Evolutionary conservation across 1,140 invertebrate species (phyloP).

Genomic region (Linepithema humile): DNA sequence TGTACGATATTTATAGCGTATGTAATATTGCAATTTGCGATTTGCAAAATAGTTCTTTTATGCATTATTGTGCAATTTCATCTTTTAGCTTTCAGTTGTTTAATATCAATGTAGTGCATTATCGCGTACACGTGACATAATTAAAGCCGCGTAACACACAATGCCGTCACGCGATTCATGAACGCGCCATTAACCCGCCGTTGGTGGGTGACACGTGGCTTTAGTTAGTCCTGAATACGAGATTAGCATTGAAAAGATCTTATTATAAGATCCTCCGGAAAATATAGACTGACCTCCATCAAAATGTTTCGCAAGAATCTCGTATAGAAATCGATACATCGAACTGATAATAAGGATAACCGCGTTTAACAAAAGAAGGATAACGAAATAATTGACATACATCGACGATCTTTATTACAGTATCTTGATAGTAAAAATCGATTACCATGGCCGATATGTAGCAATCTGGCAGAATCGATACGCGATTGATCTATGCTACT

Average conservation of each 20-base stretch:
- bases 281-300: slow-evolving; percentile 67
- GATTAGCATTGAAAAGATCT: slow-evolving; percentile 68
- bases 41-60: background rate
- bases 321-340: slow-evolving; percentile 54
- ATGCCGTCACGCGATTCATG: background rate
- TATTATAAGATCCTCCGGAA: slow-evolving; percentile 49
- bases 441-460: background rate
- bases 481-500: background rate
- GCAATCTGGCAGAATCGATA: background rate
- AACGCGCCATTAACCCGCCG: slow-evolving; percentile 10
- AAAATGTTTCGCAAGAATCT: slow-evolving; percentile 55
- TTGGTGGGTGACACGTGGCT: background rate
- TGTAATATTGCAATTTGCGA: background rate
- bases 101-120: too few species aligned
- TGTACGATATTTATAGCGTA: background rate
- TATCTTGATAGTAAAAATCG: background rate
- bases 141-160: slow-evolving; percentile 4
- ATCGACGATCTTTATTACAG: slow-evolving; percentile 16
- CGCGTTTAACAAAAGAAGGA: slow-evolving; percentile 65
- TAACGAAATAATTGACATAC: slow-evolving; percentile 16
- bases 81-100: background rate
- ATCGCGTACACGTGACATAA: slow-evolving; percentile 19
- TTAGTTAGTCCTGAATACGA: slow-evolving; percentile 30
- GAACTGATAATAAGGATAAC: slow-evolving; percentile 28
- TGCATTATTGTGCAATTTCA: background rate